Conservation (phyloP, 2,797 vertebrate genomes). For the Carcharodon carcharias region DNA sequence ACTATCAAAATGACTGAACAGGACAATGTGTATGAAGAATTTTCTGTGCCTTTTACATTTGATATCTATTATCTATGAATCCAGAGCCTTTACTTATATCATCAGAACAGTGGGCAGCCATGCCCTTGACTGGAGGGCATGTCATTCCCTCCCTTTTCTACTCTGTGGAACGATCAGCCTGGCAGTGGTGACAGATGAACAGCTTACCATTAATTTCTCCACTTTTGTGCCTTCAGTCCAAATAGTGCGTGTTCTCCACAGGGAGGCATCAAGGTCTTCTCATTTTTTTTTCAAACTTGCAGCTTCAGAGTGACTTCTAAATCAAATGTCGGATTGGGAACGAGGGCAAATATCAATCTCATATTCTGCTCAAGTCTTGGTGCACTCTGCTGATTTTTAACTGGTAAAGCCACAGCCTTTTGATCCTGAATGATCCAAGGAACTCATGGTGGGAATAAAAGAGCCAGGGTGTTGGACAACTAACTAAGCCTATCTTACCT, state of each 20-base stretch:
- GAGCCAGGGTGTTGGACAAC: constrained; percentile 46
- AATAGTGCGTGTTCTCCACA: constrained; percentile 63
- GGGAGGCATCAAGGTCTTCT: constrained; percentile 67
- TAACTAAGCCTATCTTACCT: not conserved
- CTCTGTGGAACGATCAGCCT: constrained; percentile 62
- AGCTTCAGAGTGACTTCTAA: constrained; percentile 65
- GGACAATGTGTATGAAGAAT: not conserved
- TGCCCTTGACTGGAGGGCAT: constrained; percentile 75
- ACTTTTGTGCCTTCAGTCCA: constrained; percentile 70
- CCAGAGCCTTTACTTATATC: constrained; percentile 59
- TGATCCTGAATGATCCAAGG: constrained; percentile 51
- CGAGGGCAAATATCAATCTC: constrained; percentile 63
- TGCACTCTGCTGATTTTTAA: constrained; percentile 54
- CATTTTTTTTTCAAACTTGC: constrained; percentile 60
- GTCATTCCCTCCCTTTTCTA: constrained; percentile 58
- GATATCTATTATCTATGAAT: constrained; percentile 49
- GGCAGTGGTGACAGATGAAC: constrained; percentile 76
- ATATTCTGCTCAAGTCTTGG: constrained; percentile 44
- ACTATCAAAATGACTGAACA: not conserved
- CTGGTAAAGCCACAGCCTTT: constrained; percentile 53
- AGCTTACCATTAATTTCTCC: constrained; percentile 73
- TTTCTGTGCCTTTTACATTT: not conserved
- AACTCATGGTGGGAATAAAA: constrained; percentile 49
- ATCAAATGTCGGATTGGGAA: constrained; percentile 65
- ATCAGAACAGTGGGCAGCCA: constrained; percentile 60